phyloP scores from a whole-genome alignment of 2,113 vertebrate species.

The Pycnonotus jocosus region DNA sequence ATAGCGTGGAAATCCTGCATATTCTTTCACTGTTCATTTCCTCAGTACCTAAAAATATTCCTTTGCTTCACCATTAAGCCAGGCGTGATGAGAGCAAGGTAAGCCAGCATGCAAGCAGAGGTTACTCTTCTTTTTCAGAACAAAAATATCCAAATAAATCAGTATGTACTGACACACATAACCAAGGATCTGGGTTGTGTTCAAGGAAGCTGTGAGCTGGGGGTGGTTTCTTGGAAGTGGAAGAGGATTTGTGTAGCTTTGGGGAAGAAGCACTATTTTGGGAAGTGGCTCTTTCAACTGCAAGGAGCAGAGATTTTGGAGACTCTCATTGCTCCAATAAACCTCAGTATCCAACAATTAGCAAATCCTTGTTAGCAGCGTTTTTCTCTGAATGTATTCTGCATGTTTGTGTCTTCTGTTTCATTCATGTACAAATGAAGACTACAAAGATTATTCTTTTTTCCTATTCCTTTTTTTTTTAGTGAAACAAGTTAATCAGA shows the following conservation, averaged over 20 bases:
- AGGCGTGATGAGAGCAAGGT: neutral
- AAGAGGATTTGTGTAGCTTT: neutral
- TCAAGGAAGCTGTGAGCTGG: neutral
- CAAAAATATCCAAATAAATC: neutral
- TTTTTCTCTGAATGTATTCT: neutral
- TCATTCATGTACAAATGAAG: neutral
- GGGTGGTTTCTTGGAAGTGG: neutral
- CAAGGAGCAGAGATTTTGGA: neutral
- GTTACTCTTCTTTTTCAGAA: neutral
- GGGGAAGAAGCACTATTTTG: neutral
- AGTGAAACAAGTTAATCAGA: neutral
- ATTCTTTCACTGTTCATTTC: constrained; percentile 12
- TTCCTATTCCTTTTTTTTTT: neutral
- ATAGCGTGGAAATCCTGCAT: constrained; percentile 2
- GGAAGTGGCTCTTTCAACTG: neutral
- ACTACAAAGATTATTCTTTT: neutral
- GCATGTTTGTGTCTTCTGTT: neutral
- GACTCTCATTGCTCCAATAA: neutral
- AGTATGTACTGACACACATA: neutral
- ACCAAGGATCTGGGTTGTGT: neutral
- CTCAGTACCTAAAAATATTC: constrained; percentile 23
- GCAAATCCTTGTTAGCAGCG: neutral
- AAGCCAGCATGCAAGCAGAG: neutral
- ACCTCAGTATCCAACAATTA: neutral
- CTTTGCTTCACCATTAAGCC: neutral